Base-by-base conservation (phyloP, 2,113 vertebrate species). In the Muscicapa adusta region DNA sequence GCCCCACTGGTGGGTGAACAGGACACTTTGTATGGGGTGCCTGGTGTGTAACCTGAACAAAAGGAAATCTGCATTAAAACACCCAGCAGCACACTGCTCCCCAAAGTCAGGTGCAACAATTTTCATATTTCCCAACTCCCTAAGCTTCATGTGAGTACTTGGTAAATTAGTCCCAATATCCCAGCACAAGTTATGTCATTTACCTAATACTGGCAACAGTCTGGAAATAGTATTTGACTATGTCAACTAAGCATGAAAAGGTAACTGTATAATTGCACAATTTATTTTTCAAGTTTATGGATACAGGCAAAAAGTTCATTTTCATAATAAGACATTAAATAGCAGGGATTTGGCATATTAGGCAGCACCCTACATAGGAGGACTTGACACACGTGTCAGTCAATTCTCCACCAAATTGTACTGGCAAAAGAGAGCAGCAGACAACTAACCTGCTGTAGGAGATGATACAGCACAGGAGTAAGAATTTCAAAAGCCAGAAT, bases 1-100 rank as follows among this genome's bases (percentile, higher is more conserved):
- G 98, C 98, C 71, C 99, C 99, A 22, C 98, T 99, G 88, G 98
- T 99, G 73, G 99, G 99, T 70, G 99, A 99, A 97, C 99, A 99
- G 94, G 99, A 99, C 95, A 99, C 99, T 98, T 99, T 99, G 96
- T 99, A 99, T 3, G 99, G 98, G 85, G 99, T 99, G 83, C 99
- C 99, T 29, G 99, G 98, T 51, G 98, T 98, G 24, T 99, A 99
- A 96, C 99, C 99, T 98, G 95, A 98, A 98, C 54, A 95, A 85
- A 97, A 82, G 33, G 18, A 93, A 51, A 66, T 2, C 74, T 84
- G 82, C 66, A 68, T 56, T 67, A 40, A n/a, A 71, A 43, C 29
- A 56, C 48, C 4, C 6, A 6, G 42, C 83, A 92, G 36, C 34
- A 45, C 5, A 14, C 43, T 24, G 43, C 17, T 36, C 65, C 38